A percentile compares a stretch with the other conserved stretches of the same genome.
phyloP scores from a whole-genome alignment of 2,113 vertebrate species.

The Nibea coibor region DNA sequence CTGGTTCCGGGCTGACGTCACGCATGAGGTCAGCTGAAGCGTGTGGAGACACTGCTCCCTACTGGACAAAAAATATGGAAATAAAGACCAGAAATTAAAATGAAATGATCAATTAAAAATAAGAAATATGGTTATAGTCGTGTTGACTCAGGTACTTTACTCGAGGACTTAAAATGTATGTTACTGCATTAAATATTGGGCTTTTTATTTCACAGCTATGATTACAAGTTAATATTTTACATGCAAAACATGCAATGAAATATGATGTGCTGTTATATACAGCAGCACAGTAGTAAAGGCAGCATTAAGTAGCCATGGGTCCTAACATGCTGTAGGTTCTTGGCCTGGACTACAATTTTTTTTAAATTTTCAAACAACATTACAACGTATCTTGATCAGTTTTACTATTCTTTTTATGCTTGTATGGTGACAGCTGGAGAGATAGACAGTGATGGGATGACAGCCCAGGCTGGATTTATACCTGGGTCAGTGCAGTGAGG shows the following conservation, averaged over 20 bases:
- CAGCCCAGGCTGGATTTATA: no score
- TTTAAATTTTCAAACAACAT: no score
- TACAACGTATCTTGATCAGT: no score
- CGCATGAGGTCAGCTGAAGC: not conserved
- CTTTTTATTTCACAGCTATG: not conserved
- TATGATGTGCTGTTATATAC: not conserved
- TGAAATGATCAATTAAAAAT: not conserved
- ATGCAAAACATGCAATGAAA: not conserved
- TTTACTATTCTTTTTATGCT: no score
- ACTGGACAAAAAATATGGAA: conserved; percentile 21
- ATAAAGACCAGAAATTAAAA: not conserved
- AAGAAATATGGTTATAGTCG: not conserved
- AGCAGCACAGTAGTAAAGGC: not conserved
- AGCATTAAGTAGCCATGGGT: no score
- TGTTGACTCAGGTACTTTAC: not conserved
- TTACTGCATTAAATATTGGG: no score
- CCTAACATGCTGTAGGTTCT: no score
- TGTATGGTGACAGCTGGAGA: no score
- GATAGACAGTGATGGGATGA: no score
- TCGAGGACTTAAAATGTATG: no score
- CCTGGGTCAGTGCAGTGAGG: no score
- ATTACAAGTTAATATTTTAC: not conserved
- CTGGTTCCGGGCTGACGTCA: conserved; percentile 57
- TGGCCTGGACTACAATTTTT: no score
- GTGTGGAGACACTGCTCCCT: conserved; percentile 39